phyloP scores from a whole-genome alignment of 1,140 invertebrate genomes.

The Sitobion miscanthi region DNA sequence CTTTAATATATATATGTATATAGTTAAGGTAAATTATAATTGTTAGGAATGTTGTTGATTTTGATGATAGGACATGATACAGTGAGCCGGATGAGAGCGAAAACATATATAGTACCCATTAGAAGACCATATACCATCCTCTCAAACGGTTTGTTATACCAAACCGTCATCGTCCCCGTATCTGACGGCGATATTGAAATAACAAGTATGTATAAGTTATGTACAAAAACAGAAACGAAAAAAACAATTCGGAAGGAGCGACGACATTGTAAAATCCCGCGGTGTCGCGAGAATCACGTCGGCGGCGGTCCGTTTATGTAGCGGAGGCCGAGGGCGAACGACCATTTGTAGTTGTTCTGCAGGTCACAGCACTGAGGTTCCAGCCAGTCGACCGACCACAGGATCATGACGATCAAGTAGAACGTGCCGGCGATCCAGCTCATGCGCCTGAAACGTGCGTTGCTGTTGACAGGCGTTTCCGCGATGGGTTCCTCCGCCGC shows the following conservation, averaged over 20 bases:
- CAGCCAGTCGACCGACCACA: constrained; percentile 81
- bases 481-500: not conserved
- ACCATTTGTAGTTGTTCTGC: constrained; percentile 81
- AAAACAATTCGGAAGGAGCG: constrained; percentile 11
- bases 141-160: not conserved
- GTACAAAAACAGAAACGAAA: not conserved
- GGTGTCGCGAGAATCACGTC: constrained; percentile 66
- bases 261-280: too few relatives aligned
- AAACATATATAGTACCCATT: not conserved
- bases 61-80: not conserved
- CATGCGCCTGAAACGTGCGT: constrained; percentile 77
- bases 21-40: constrained; percentile 18
- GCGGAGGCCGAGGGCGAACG: constrained; percentile 81
- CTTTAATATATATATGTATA: not conserved
- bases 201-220: not conserved
- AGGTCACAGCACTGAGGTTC: constrained; percentile 85
- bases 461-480: constrained; percentile 61
- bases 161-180: too few relatives aligned
- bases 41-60: constrained; percentile 43
- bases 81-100: too few relatives aligned
- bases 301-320: constrained; percentile 86
- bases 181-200: not conserved
- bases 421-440: constrained; percentile 76
- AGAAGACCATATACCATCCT: not conserved
- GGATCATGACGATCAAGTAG: constrained; percentile 80